A percentile compares a stretch with the other conserved stretches of the same genome.
Conservation (phyloP, 2,888 invertebrate species). For the Metacarcinus magister region DNA sequence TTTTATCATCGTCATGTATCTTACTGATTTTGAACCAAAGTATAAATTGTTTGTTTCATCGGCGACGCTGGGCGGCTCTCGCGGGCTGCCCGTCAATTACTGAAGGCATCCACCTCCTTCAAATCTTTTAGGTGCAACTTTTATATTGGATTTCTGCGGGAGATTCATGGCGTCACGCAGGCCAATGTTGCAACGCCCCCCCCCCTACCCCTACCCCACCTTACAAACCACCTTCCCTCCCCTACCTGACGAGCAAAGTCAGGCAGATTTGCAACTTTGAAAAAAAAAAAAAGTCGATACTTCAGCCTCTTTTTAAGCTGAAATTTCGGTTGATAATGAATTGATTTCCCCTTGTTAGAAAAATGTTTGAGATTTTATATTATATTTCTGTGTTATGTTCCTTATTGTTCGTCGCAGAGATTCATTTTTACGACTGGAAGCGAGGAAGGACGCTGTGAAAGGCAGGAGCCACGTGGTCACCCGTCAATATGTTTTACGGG, state of each 20-base stretch:
- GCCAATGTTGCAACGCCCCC: background rate
- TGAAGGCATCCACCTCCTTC: background rate
- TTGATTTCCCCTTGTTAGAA: background rate
- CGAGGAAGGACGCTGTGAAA: background rate
- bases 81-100: background rate
- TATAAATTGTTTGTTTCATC: background rate
- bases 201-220: background rate
- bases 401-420: background rate
- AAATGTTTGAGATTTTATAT: background rate
- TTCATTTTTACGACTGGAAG: background rate
- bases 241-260: background rate
- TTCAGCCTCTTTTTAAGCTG: background rate
- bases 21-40: background rate
- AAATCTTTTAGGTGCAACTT: conserved; percentile 2
- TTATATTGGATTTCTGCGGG: background rate
- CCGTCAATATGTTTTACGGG: background rate
- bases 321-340: background rate
- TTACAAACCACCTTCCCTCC: background rate
- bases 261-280: background rate
- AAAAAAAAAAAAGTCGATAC: background rate
- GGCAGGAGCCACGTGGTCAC: background rate
- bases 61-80: background rate
- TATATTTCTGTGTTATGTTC: background rate
- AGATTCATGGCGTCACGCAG: background rate
- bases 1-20: background rate